Percentiles rank a stretch among this genome's conserved stretches.
Evolutionary conservation across 2,113 vertebrate species (phyloP).

Genomic region (Eulacestoma nigropectus): DNA sequence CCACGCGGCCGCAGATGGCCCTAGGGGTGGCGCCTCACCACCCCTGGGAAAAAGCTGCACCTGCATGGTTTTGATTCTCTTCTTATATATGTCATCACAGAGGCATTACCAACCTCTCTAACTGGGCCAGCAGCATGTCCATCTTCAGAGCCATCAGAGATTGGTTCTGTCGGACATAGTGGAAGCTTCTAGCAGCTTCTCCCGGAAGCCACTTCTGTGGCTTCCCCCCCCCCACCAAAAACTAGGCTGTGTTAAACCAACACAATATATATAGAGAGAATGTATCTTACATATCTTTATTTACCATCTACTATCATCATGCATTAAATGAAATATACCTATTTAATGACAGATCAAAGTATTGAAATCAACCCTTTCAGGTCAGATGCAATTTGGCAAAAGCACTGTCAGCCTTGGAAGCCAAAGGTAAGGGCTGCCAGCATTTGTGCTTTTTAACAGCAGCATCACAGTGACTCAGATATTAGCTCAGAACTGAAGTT

Average conservation of each 20-base stretch:
- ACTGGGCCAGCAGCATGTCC: neutral
- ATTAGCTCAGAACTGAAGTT: neutral
- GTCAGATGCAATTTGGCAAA: neutral
- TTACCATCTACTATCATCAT: neutral
- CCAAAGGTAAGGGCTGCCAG: neutral
- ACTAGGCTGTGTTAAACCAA: neutral
- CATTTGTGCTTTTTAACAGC: neutral
- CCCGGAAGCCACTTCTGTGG: neutral
- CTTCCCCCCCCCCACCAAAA: no score
- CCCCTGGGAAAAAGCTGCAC: neutral
- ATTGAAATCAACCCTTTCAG: fast-evolving
- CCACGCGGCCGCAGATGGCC: fast-evolving
- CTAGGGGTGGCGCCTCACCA: neutral
- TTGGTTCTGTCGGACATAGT: neutral
- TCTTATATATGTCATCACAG: neutral
- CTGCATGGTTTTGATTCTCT: neutral
- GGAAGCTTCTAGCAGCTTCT: neutral
- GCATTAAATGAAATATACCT: neutral
- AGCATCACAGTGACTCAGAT: neutral
- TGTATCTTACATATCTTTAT: neutral
- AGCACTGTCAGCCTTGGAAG: neutral
- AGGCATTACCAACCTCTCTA: neutral
- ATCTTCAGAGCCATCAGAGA: neutral
- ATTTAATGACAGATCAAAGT: neutral
- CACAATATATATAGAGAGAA: neutral